These are phyloP conservation scores for Takifugu flavidus DNA, from an alignment of 2,113 vertebrate genomes.

Conservation along the genomic window DNA sequence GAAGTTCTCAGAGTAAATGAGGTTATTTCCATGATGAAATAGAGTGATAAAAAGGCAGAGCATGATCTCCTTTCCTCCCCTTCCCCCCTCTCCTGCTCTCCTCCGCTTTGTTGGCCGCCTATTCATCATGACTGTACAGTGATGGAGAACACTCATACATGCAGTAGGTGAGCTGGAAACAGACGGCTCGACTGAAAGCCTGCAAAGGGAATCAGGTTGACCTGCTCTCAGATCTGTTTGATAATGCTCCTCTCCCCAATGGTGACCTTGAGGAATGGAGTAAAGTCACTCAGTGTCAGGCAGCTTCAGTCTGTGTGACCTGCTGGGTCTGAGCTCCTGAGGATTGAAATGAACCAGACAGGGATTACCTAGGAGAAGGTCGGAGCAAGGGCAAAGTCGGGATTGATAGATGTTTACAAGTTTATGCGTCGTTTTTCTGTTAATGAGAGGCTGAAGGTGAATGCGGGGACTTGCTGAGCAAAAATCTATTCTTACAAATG, in stretches of 20 bases:
- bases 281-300: conserved; percentile 30
- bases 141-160: conserved; percentile 36
- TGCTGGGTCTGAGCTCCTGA: conserved; percentile 15
- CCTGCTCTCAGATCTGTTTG: conserved; percentile 13
- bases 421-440: background rate
- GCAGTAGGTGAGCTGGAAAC: conserved; percentile 28
- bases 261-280: conserved; percentile 54
- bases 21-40: conserved; percentile 75
- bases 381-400: conserved; percentile 36
- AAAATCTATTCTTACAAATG: too few relatives aligned
- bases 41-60: conserved; percentile 69
- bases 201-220: conserved; percentile 12
- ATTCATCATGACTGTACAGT: conserved; percentile 62
- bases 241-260: background rate
- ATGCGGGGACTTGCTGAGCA: too few relatives aligned
- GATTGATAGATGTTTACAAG: conserved; percentile 11
- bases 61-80: conserved; percentile 47
- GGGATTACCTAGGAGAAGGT: conserved; percentile 48
- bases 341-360: conserved; percentile 35
- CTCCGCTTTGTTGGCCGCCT: conserved; percentile 30
- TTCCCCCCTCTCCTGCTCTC: conserved; percentile 37
- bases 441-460: conserved; percentile 5
- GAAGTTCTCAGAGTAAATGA: conserved; percentile 67
- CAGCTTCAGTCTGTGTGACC: conserved; percentile 15
- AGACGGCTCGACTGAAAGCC: conserved; percentile 33